phyloP scores from a whole-genome alignment of 2,113 vertebrate genomes.

The Apteryx owenii region DNA sequence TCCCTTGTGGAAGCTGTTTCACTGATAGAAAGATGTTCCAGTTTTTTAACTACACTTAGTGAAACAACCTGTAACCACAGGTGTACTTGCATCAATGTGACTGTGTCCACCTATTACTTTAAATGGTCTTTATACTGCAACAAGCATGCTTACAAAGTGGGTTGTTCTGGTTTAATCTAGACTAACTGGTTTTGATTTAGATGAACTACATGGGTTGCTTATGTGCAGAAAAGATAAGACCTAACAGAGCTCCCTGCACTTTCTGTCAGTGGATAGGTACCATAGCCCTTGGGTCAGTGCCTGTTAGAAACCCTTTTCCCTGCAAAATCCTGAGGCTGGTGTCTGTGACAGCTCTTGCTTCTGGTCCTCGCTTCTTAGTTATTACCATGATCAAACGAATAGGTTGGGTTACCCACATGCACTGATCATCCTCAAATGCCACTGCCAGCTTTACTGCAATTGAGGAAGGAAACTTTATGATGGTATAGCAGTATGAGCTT shows the following conservation, averaged over 20 bases:
- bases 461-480: rapidly evolving
- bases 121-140: background rate
- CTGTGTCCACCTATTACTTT: background rate
- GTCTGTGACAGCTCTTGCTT: rapidly evolving
- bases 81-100: background rate
- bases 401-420: background rate
- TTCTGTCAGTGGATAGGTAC: background rate
- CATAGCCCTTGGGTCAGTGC: background rate
- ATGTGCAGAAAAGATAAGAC: background rate
- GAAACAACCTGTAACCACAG: background rate
- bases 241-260: background rate
- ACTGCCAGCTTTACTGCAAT: background rate
- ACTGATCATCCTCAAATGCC: rapidly evolving
- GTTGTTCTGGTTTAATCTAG: background rate
- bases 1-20: background rate
- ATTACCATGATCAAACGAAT: rapidly evolving
- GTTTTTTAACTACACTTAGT: background rate
- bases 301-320: background rate
- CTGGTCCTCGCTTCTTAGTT: background rate
- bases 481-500: background rate
- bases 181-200: background rate
- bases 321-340: background rate
- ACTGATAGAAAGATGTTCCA: background rate
- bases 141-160: background rate
- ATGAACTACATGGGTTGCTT: background rate